Conservation (phyloP, 2,113 vertebrate species). For the Rhipidura dahli region DNA sequence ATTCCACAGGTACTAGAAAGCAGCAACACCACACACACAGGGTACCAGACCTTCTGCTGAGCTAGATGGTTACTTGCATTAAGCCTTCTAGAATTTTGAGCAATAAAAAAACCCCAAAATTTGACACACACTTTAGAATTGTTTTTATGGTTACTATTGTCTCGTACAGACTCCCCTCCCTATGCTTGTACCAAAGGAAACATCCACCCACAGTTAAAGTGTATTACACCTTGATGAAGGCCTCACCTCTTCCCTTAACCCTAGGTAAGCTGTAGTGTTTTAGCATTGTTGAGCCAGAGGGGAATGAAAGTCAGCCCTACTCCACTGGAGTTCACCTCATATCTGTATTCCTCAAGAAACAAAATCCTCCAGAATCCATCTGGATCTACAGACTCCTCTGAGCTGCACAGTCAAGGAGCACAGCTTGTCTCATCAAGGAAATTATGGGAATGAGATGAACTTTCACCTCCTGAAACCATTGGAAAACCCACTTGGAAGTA, state of each 20-base stretch:
- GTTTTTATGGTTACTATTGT: slow-evolving; percentile 4
- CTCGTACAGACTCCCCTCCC: neutral
- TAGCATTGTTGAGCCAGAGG: neutral
- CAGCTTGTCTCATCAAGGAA: neutral
- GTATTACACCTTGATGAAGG: neutral
- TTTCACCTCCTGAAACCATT: neutral
- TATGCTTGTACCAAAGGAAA: slow-evolving; percentile 9
- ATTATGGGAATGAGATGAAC: neutral
- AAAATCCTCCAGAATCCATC: neutral
- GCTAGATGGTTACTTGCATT: neutral
- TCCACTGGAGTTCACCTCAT: neutral
- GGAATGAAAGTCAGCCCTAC: neutral
- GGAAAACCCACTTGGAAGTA: neutral
- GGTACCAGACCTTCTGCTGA: neutral
- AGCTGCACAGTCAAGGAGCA: neutral
- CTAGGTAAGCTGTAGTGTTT: neutral
- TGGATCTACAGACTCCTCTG: neutral
- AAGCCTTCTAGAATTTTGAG: neutral
- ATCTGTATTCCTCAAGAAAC: neutral
- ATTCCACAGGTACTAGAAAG: neutral
- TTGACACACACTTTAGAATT: neutral
- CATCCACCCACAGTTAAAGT: slow-evolving; percentile 11
- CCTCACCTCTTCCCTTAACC: slow-evolving; percentile 44
- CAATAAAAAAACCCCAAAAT: neutral
- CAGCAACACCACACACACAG: neutral